Conservation (phyloP, 2,888 invertebrate species). For the Apamea sordens region DNA sequence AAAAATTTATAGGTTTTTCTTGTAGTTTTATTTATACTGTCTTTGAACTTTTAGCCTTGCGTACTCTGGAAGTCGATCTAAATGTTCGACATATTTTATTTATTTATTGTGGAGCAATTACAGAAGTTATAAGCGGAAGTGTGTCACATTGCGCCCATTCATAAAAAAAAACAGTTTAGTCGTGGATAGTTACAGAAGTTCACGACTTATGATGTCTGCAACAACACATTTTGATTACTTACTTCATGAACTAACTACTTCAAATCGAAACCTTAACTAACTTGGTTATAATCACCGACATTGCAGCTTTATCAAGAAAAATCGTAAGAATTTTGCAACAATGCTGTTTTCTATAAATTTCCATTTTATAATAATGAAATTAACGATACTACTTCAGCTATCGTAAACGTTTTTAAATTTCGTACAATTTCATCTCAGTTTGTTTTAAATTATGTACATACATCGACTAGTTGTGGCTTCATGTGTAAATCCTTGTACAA, state of each 20-base stretch:
- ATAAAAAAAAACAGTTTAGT: constrained; percentile 30
- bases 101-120: not conserved
- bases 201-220: constrained; percentile 9
- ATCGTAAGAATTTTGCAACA: not conserved
- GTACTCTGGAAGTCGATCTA: not conserved
- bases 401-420: not conserved
- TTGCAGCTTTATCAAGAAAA: not conserved
- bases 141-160: constrained; percentile 19
- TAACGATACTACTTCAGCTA: not conserved
- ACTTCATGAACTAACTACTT: not conserved
- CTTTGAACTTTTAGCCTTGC: not conserved
- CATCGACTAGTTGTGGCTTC: constrained; percentile 7
- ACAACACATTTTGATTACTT: not conserved
- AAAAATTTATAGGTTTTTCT: constrained; percentile 29
- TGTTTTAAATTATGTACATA: constrained; percentile 1
- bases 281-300: not conserved
- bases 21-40: constrained; percentile 13
- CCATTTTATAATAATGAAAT: constrained; percentile 9
- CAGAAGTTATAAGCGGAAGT: constrained; percentile 2
- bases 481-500: constrained; percentile 32
- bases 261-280: not conserved
- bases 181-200: constrained; percentile 5
- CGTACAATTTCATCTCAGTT: not conserved
- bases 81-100: not conserved
- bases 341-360: constrained; percentile 13